These are phyloP conservation scores for Hoplostethus atlanticus DNA, from an alignment of 2,797 vertebrate genomes.

Conservation along the genomic window DNA sequence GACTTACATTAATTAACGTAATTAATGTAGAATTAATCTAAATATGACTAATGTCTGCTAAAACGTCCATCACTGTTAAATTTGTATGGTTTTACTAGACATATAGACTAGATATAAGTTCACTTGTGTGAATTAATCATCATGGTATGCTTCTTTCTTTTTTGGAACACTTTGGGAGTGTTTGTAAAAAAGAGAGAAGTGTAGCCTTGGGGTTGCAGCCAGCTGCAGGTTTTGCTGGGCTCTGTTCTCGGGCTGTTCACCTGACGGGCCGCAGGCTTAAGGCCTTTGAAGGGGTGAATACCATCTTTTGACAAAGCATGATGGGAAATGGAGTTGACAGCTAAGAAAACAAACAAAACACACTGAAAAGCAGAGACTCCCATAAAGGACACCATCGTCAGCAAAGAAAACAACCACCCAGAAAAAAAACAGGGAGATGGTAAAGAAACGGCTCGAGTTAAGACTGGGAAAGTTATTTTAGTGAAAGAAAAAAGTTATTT, in stretches of 20 bases:
- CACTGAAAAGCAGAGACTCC: conserved; percentile 41
- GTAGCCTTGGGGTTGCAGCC: conserved; percentile 78
- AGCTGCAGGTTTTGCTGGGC: conserved; percentile 90
- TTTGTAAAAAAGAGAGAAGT: conserved; percentile 23
- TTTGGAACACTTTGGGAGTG: conserved; percentile 29
- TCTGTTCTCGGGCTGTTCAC: conserved; percentile 99
- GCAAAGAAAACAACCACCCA: conserved; percentile 59
- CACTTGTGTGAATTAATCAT: conserved; percentile 8
- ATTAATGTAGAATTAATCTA: not conserved
- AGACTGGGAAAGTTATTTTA: conserved; percentile 59
- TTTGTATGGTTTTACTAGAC: no score
- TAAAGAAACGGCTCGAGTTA: conserved; percentile 31
- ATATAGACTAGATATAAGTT: not conserved
- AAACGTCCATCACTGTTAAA: no score
- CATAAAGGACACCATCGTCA: conserved; percentile 50
- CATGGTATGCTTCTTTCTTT: conserved; percentile 29
- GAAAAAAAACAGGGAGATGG: conserved; percentile 40
- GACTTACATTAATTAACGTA: not conserved
- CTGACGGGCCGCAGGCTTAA: conserved; percentile 99
- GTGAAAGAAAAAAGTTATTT: conserved; percentile 41
- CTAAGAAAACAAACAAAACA: conserved; percentile 63
- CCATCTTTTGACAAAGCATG: conserved; percentile 99
- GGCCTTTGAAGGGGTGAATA: conserved; percentile 99
- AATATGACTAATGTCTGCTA: conserved; percentile 1
- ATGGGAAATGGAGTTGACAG: conserved; percentile 86